Evolutionary conservation across 2,888 invertebrate species (phyloP).

Genomic region (Leptinotarsa peninsularis): DNA sequence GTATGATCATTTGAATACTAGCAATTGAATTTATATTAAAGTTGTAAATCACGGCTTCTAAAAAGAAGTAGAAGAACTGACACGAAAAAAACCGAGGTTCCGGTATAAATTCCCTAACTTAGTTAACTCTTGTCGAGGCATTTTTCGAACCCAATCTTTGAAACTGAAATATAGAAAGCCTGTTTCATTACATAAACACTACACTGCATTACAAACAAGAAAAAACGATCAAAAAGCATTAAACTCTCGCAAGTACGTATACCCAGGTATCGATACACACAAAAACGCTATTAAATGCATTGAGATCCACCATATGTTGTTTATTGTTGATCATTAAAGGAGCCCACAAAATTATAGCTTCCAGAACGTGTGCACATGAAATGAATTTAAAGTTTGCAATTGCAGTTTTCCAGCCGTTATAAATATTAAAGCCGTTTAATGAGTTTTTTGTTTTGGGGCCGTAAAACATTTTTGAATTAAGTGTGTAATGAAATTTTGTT

Average conservation of each 20-base stretch:
- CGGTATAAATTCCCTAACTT: no score
- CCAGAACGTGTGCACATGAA: constrained; percentile 54
- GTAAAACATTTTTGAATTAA: constrained; percentile 37
- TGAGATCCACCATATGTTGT: constrained; percentile 42
- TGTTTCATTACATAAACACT: background rate
- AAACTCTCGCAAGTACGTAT: background rate
- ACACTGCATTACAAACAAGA: background rate
- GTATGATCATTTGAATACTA: no score
- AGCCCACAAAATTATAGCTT: constrained; percentile 53
- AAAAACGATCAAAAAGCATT: background rate
- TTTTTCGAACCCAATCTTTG: no score
- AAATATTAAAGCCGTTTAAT: constrained; percentile 53
- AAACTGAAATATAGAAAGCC: no score
- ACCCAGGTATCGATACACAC: background rate
- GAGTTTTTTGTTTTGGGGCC: constrained; percentile 43
- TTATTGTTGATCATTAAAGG: constrained; percentile 53
- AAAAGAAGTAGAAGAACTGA: no score
- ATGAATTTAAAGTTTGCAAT: constrained; percentile 52
- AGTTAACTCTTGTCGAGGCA: no score
- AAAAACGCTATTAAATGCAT: constrained; percentile 26
- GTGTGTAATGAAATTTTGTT: constrained; percentile 25
- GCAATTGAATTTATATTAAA: no score
- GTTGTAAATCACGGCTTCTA: no score
- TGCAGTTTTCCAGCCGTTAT: constrained; percentile 44
- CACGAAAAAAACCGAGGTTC: no score